Evolutionary conservation across 2,888 invertebrate species (phyloP).

Genomic region (Drosophila monieri): DNA sequence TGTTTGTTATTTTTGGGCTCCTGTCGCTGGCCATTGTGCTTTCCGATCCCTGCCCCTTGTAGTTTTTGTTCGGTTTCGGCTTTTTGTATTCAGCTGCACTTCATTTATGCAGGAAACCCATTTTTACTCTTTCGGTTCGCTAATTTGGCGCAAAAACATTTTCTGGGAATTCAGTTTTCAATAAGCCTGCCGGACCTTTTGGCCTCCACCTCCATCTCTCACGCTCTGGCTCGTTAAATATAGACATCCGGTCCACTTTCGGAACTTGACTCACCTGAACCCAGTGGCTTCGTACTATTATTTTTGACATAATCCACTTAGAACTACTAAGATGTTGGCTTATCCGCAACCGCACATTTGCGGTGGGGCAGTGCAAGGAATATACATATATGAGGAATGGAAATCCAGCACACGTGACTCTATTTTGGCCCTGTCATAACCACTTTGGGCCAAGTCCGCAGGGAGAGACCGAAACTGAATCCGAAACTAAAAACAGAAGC

Average conservation of each 20-base stretch:
- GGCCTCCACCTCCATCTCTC: conserved; percentile 5
- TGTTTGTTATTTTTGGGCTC: conserved; percentile 50
- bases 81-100: conserved; percentile 39
- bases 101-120: conserved; percentile 38
- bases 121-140: conserved; percentile 22
- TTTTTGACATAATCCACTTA: conserved; percentile 31
- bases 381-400: neutral
- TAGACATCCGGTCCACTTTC: conserved; percentile 20
- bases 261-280: neutral
- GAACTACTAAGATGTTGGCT: conserved; percentile 18
- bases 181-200: conserved; percentile 48
- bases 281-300: neutral
- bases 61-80: conserved; percentile 23
- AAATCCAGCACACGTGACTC: conserved; percentile 50
- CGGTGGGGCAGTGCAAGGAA: neutral
- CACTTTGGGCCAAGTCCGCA: conserved; percentile 47
- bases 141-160: conserved; percentile 45
- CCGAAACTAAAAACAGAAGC: conserved; percentile 10
- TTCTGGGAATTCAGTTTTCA: conserved; percentile 42
- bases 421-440: conserved; percentile 60
- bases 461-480: conserved; percentile 19
- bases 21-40: conserved; percentile 31
- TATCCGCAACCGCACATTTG: conserved; percentile 2
- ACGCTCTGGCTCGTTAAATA: conserved; percentile 24
- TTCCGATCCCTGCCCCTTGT: conserved; percentile 9